Base-by-base conservation (phyloP, 2,797 vertebrate genomes). In the Bradypus variegatus region DNA sequence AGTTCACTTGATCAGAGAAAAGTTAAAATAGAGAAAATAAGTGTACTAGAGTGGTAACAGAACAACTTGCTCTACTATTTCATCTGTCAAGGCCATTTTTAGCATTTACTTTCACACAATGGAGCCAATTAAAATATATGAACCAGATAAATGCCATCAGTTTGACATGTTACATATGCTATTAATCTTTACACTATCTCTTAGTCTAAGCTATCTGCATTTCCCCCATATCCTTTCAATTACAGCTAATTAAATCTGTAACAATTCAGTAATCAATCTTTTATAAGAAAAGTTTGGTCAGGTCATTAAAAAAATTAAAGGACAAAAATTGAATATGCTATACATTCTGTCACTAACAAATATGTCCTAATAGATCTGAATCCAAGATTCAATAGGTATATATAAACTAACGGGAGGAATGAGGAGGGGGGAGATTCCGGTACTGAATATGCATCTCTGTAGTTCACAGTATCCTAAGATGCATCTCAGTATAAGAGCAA, bases 181-280 rank as follows among this genome's bases (percentile, higher is more conserved):
- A 33, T n/a, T 89, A 60, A 86, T 55, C 60, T 70, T 78, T 55
- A 92, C 55, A 84, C n/a, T 33, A n/a, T 62, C 58, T 80, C 33
- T 88, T 69, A 86, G 15, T 76, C 23, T n/a, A 82, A 33, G 33
- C 12, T 21, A 72, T 76, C 48, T 85, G 81, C 67, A 80, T 70
- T 69, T 78, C 33, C 12, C 29, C 55, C n/a, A 86, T 50, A 67
- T 90, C 69, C 86, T 94, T 86, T 77, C 60, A 88, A 45, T 86
- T 91, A 86, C 29, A 82, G 29, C n/a, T 60, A 50, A 81, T 70
- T 90, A 81, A 89, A 53, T 84, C 50, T 85, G 31, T 75, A 77
- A 81, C 33, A 77, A 36, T 36, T 4, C 19, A 78, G 45, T 65
- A 65, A 82, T 70, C 18, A 78, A 3, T 36, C 14, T 23, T 58